A percentile compares a stretch with the other conserved stretches of the same genome.
These are phyloP conservation scores for Copidosoma aretas DNA, from an alignment of 2,888 invertebrate species.

Conservation along the genomic window DNA sequence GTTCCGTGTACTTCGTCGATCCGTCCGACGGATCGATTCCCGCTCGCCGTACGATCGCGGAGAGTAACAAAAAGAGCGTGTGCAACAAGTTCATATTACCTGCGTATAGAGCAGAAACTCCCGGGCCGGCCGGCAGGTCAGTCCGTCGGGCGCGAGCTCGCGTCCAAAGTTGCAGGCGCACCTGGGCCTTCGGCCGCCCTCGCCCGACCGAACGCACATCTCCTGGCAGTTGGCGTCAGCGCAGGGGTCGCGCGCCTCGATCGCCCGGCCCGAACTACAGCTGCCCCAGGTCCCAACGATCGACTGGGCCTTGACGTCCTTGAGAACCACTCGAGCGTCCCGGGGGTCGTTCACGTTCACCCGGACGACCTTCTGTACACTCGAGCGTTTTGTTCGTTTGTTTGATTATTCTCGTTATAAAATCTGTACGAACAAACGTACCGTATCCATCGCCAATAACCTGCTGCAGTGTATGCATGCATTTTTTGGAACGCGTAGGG, in stretches of 20 bases:
- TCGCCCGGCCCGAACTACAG: neutral
- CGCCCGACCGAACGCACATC: neutral
- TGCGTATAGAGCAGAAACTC: neutral
- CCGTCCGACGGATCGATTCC: too few species aligned
- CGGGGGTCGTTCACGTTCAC: neutral
- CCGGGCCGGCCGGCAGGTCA: neutral
- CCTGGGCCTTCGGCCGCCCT: neutral
- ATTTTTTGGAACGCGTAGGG: too few species aligned
- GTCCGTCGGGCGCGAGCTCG: conserved; percentile 2
- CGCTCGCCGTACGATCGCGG: too few species aligned
- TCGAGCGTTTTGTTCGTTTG: too few species aligned
- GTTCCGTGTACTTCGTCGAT: too few species aligned
- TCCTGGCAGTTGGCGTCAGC: neutral
- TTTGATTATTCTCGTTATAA: too few species aligned
- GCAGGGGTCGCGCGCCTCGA: conserved; percentile 7
- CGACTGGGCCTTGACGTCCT: neutral
- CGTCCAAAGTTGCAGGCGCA: conserved; percentile 6
- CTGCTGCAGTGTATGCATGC: too few species aligned
- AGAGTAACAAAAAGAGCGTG: neutral
- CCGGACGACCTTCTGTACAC: neutral
- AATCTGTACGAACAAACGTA: too few species aligned
- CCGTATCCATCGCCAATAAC: too few species aligned
- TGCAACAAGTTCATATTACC: neutral
- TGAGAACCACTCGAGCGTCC: neutral
- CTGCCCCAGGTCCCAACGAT: neutral